A percentile compares a stretch with the other conserved stretches of the same genome.
Conservation (phyloP, 2,113 vertebrate genomes). For the Mystacornis crossleyi region DNA sequence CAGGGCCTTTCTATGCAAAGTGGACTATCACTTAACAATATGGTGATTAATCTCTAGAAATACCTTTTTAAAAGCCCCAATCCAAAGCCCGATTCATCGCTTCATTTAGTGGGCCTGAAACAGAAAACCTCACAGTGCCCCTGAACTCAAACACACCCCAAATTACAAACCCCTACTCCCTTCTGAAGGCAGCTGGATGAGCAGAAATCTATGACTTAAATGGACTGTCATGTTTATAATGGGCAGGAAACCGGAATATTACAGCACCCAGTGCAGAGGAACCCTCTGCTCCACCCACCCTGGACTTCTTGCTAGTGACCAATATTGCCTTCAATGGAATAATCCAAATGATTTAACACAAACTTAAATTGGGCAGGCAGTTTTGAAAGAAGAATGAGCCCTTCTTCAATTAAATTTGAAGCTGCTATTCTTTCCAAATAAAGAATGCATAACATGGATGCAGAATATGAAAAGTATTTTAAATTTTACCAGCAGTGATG, state of each 20-base stretch:
- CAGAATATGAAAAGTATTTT: background rate
- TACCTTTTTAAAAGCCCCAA: background rate
- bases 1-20: background rate
- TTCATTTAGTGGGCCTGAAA: background rate
- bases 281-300: background rate
- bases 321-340: background rate
- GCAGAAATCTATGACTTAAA: background rate
- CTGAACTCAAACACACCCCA: background rate
- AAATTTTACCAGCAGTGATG: background rate
- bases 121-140: background rate
- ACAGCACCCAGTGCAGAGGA: background rate
- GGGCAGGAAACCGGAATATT: background rate
- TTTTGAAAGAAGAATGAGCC: background rate
- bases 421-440: background rate
- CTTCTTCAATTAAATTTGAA: background rate
- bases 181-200: background rate
- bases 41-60: background rate
- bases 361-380: background rate
- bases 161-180: background rate
- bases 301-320: background rate
- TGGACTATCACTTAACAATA: background rate
- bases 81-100: rapidly evolving
- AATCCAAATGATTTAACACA: background rate
- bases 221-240: rapidly evolving
- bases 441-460: background rate